phyloP scores from a whole-genome alignment of 2,888 invertebrate species.

The Euplagia quadripunctaria region DNA sequence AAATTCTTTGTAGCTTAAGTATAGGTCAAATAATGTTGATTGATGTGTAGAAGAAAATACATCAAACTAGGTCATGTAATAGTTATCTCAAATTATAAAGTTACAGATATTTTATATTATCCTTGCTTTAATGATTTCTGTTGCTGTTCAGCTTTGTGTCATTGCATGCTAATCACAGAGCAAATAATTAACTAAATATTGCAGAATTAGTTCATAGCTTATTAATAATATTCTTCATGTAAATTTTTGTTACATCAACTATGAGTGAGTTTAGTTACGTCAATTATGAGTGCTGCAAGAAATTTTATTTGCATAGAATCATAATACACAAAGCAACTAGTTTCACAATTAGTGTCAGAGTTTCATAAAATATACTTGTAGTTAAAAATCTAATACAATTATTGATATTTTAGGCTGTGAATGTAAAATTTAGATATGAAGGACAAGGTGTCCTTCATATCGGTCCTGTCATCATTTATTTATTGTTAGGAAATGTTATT shows the following conservation, averaged over 20 bases:
- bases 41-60: background rate
- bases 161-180: slow-evolving; percentile 40
- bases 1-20: slow-evolving; percentile 22
- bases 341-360: background rate
- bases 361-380: background rate
- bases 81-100: background rate
- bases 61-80: background rate
- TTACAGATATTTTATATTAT: slow-evolving; percentile 3
- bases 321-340: background rate
- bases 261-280: too few species aligned
- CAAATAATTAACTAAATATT: slow-evolving; percentile 18
- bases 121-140: slow-evolving; percentile 32
- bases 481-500: background rate
- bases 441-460: too few species aligned
- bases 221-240: slow-evolving; percentile 13
- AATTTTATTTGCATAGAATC: background rate
- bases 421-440: background rate
- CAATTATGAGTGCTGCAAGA: background rate
- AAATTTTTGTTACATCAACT: background rate
- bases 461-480: background rate
- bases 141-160: slow-evolving; percentile 44
- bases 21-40: background rate
- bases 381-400: background rate
- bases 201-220: slow-evolving; percentile 29
- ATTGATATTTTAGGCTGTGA: background rate